Base-by-base conservation (phyloP, 1,140 invertebrate species). In the Bombus fervidus region DNA sequence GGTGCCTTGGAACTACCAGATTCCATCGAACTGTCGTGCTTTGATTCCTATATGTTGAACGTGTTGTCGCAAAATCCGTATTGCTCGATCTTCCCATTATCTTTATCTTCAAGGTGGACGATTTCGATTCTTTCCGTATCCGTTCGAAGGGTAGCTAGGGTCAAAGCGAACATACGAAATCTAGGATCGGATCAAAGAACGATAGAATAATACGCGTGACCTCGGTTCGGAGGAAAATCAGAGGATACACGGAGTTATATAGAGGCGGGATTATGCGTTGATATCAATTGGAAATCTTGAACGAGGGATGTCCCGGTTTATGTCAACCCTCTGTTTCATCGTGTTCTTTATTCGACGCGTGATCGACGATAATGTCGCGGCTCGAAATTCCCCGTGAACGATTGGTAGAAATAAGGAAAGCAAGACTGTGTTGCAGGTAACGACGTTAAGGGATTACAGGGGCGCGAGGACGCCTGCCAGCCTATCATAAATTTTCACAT, bases 401-500 rank as follows among this genome's bases (percentile, higher is more conserved):
- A 47, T 64, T 41, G 31, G 31, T 5, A 22, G 62, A 75, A 82
- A 83, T 47, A 72, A 53, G 31, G 74, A 72, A 43, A 57, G 25
- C 12, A 25, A 18, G 57, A 41, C 57, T n/a, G 77, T 75, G 83
- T 76, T 80, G 84, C 77, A 69, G 59, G 66, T 83, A 85, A 86
- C 78, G 79, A 59, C 66, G 78, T 87, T 80, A 89, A 81, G 34
- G 81, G 88, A 89, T 89, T 89, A 89, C 39, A 74, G 78, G 72
- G 34, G n/a, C 71, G 59, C 66, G 72, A 84, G 74, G 41, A 78
- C 83, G 81, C 5, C 68, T 62, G 57, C 57, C 59, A 81, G 87
- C 39, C 84, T 86, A 81, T 89, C 80, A 83, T 89, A 89, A 89
- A 89, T 89, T 89, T 88, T 37, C 59, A 83, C 53, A 57, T 72